A percentile compares a stretch with the other conserved stretches of the same genome.
These are phyloP conservation scores for Trilocha varians DNA, from an alignment of 2,888 invertebrate genomes.

Conservation along the genomic window DNA sequence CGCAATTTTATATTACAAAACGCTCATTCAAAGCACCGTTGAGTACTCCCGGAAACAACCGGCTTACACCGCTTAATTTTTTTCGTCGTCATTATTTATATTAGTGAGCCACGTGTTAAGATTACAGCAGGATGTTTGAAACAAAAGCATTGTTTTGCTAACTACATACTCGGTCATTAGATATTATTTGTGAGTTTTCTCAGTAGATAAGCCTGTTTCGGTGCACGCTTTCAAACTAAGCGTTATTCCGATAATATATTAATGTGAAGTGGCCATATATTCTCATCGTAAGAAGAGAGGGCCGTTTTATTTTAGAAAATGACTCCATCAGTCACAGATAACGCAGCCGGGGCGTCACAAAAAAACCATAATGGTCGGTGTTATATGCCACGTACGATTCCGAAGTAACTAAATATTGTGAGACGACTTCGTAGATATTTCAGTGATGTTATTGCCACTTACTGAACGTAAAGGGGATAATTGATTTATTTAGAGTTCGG, in stretches of 20 bases:
- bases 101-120: constrained; percentile 54
- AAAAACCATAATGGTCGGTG: constrained; percentile 47
- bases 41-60: constrained; percentile 40
- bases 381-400: constrained; percentile 49
- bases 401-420: constrained; percentile 54
- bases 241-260: constrained; percentile 64
- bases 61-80: constrained; percentile 40
- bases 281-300: constrained; percentile 43
- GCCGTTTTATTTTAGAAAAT: constrained; percentile 69
- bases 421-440: constrained; percentile 33
- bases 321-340: constrained; percentile 66
- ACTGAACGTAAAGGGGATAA: constrained; percentile 18
- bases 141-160: constrained; percentile 47
- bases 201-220: constrained; percentile 45
- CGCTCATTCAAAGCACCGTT: constrained; percentile 1
- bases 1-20: not conserved
- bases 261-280: constrained; percentile 56
- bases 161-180: constrained; percentile 49
- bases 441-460: constrained; percentile 39
- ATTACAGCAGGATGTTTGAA: constrained; percentile 64
- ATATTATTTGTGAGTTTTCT: constrained; percentile 56
- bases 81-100: constrained; percentile 56
- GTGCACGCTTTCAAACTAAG: constrained; percentile 31
- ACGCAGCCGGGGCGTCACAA: constrained; percentile 47
- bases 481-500: too few relatives aligned